Conservation (phyloP, 2,113 vertebrate genomes). For the Oncorhynchus tshawytscha region DNA sequence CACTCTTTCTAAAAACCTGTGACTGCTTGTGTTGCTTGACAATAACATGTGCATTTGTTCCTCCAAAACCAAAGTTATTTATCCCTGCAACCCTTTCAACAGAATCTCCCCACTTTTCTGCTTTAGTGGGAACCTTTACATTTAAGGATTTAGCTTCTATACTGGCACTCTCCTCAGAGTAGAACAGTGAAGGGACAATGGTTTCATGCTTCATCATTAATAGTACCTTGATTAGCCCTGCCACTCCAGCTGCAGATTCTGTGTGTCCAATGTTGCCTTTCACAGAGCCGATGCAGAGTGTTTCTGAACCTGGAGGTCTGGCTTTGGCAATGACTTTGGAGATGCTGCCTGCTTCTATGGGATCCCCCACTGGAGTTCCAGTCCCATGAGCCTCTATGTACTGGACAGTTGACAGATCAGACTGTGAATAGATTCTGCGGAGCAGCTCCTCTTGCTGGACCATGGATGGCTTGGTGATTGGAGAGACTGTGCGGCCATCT, state of each 20-base stretch:
- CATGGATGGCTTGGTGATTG: slow-evolving; percentile 78
- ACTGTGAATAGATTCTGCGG: slow-evolving; percentile 68
- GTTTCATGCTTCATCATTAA: slow-evolving; percentile 84
- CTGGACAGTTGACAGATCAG: slow-evolving; percentile 72
- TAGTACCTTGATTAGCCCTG: slow-evolving; percentile 85
- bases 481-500: slow-evolving; percentile 70
- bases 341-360: slow-evolving; percentile 76
- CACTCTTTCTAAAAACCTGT: slow-evolving; percentile 1
- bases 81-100: slow-evolving; percentile 82
- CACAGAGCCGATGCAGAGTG: slow-evolving; percentile 77
- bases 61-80: slow-evolving; percentile 86
- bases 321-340: slow-evolving; percentile 69
- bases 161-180: slow-evolving; percentile 72
- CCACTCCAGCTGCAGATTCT: slow-evolving; percentile 83
- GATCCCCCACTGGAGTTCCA: slow-evolving; percentile 78
- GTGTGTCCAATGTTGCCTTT: slow-evolving; percentile 85
- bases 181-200: slow-evolving; percentile 83
- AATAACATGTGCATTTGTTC: slow-evolving; percentile 81
- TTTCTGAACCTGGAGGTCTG: slow-evolving; percentile 46
- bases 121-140: slow-evolving; percentile 68
- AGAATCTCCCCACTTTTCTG: slow-evolving; percentile 69
- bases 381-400: slow-evolving; percentile 84
- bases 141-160: slow-evolving; percentile 72
- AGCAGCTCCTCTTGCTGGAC: slow-evolving; percentile 77
- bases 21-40: slow-evolving; percentile 74